phyloP scores from a whole-genome alignment of 1,140 invertebrate genomes.

The Leptopilina clavipes region DNA sequence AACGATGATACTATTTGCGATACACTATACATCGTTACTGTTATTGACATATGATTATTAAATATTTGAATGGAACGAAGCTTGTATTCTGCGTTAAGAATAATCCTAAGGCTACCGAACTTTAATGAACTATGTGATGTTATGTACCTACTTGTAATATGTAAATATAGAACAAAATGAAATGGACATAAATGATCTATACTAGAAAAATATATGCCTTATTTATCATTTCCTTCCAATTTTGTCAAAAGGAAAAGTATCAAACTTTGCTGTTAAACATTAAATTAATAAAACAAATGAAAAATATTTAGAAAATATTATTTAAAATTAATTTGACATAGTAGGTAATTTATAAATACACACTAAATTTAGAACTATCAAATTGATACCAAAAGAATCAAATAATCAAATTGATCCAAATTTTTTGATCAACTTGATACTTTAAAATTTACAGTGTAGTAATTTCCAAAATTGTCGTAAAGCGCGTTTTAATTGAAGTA shows the following conservation, averaged over 20 bases:
- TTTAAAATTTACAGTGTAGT: no score
- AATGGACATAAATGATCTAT: slow-evolving; percentile 63
- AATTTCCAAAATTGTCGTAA: no score
- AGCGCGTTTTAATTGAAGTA: background rate
- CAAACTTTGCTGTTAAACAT: no score
- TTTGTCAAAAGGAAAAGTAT: slow-evolving; percentile 37
- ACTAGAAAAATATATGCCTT: slow-evolving; percentile 53
- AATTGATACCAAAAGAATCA: no score
- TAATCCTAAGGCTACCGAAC: slow-evolving; percentile 65
- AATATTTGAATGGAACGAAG: slow-evolving; percentile 40
- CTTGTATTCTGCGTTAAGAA: slow-evolving; percentile 59
- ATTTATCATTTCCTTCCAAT: slow-evolving; percentile 45
- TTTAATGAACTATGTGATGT: slow-evolving; percentile 73
- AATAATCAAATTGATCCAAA: no score
- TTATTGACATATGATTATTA: slow-evolving; percentile 45
- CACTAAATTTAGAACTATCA: no score
- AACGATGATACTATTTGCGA: slow-evolving; percentile 37
- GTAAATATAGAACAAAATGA: slow-evolving; percentile 70
- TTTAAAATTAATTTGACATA: no score
- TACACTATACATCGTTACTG: background rate
- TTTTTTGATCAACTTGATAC: no score
- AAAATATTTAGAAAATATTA: no score
- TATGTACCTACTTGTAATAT: slow-evolving; percentile 72
- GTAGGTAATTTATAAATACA: no score
- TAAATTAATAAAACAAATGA: no score